Conservation (phyloP, 2,797 vertebrate species). For the Erethizon dorsatum region DNA sequence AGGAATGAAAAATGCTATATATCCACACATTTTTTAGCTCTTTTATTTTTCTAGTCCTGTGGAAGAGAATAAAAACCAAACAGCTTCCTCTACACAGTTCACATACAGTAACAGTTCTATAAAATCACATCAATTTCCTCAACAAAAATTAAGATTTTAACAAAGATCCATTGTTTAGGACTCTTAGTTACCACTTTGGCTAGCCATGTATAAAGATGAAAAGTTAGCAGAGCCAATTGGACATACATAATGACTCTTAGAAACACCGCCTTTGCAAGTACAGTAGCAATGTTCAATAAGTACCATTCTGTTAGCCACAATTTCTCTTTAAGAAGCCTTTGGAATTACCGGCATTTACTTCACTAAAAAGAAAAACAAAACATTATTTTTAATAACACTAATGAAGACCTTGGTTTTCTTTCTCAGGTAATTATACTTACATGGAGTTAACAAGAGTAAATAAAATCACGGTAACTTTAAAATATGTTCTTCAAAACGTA, state of each 20-base stretch:
- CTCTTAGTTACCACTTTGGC: neutral
- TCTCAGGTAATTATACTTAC: conserved; percentile 36
- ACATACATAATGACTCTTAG: conserved; percentile 27
- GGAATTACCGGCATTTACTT: conserved; percentile 33
- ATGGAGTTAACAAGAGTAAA: conserved; percentile 42
- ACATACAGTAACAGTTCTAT: neutral
- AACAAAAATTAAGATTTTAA: conserved; percentile 63
- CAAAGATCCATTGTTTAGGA: conserved; percentile 60
- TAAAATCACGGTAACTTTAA: conserved; percentile 43
- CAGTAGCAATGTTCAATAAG: neutral
- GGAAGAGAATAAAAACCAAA: neutral
- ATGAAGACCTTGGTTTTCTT: conserved; percentile 38
- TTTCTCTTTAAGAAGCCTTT: neutral
- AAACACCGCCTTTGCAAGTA: neutral
- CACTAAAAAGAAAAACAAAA: neutral
- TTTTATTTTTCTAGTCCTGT: conserved; percentile 21
- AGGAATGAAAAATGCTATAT: conserved; percentile 16
- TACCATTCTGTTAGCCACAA: neutral
- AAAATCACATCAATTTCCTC: conserved; percentile 55
- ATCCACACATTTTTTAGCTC: neutral
- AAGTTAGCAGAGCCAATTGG: conserved; percentile 5
- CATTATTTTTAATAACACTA: conserved; percentile 36
- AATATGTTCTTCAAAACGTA: conserved; percentile 31
- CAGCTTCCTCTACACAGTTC: neutral
- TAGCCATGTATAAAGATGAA: neutral